Conservation (phyloP, 2,113 vertebrate genomes). For the Dolichallabes microphthalmus region DNA sequence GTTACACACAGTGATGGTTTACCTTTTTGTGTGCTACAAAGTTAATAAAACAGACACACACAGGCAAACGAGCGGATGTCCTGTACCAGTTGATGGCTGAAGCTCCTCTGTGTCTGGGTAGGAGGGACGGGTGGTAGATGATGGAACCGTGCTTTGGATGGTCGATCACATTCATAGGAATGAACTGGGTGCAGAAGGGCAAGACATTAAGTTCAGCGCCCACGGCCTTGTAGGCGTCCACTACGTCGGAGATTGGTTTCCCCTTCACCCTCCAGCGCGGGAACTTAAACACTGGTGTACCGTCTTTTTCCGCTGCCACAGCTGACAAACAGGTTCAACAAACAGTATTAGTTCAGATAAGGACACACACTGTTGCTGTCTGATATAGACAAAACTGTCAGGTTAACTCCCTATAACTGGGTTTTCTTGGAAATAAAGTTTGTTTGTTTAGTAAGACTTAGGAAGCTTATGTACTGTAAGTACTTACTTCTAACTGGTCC, state of each 20-base stretch:
- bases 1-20: background rate
- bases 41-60: conserved; percentile 17
- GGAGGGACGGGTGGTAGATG: conserved; percentile 95
- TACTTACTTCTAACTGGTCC: too few species aligned
- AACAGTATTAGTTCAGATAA: conserved; percentile 4
- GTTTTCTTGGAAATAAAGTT: background rate
- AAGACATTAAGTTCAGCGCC: conserved; percentile 96
- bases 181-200: conserved; percentile 97
- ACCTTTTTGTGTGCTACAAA: background rate
- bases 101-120: conserved; percentile 92
- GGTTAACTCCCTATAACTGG: background rate
- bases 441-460: background rate
- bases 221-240: conserved; percentile 85
- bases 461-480: too few species aligned
- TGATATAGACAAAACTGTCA: background rate
- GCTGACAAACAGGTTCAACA: conserved; percentile 69
- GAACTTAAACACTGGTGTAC: conserved; percentile 96
- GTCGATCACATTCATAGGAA: conserved; percentile 95
- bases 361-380: background rate
- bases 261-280: conserved; percentile 90
- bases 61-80: conserved; percentile 13
- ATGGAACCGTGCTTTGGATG: conserved; percentile 89
- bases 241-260: conserved; percentile 83
- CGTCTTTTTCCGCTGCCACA: conserved; percentile 87
- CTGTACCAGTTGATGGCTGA: conserved; percentile 96